phyloP scores from a whole-genome alignment of 1,140 invertebrate species.

The Aethina tumida region DNA sequence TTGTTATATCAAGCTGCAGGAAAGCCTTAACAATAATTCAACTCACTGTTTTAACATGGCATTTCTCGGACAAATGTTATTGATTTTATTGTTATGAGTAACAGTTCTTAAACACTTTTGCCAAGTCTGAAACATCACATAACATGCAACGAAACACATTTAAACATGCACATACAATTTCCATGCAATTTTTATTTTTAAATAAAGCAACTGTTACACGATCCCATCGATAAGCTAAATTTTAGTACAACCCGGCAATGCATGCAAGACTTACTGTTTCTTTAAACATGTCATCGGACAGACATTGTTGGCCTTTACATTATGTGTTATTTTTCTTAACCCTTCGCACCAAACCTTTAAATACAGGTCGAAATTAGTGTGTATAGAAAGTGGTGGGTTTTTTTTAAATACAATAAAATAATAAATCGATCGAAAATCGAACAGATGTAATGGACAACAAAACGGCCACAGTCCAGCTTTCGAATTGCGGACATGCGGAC shows the following conservation, averaged over 20 bases:
- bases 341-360: slow-evolving; percentile 89
- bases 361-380: not conserved
- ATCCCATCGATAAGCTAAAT: no score
- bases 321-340: slow-evolving; percentile 90
- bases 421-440: slow-evolving; percentile 1
- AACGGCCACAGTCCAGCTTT: no score
- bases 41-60: slow-evolving; percentile 98
- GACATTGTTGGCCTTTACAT: slow-evolving; percentile 97
- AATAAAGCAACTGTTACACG: not conserved
- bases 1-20: no score
- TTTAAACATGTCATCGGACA: slow-evolving; percentile 97
- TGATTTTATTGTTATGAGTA: slow-evolving; percentile 95
- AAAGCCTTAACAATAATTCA: no score
- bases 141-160: slow-evolving; percentile 16
- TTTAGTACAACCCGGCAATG: no score
- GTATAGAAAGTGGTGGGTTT: not conserved
- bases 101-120: slow-evolving; percentile 78
- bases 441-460: no score
- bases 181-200: slow-evolving; percentile 3
- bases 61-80: slow-evolving; percentile 89
- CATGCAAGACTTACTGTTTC: slow-evolving; percentile 97
- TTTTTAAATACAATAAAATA: not conserved
- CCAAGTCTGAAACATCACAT: slow-evolving; percentile 61
- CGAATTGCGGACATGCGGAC: no score
- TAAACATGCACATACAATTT: slow-evolving; percentile 12